Evolutionary conservation across 2,797 vertebrate species (phyloP).

Genomic region (Falco biarmicus): DNA sequence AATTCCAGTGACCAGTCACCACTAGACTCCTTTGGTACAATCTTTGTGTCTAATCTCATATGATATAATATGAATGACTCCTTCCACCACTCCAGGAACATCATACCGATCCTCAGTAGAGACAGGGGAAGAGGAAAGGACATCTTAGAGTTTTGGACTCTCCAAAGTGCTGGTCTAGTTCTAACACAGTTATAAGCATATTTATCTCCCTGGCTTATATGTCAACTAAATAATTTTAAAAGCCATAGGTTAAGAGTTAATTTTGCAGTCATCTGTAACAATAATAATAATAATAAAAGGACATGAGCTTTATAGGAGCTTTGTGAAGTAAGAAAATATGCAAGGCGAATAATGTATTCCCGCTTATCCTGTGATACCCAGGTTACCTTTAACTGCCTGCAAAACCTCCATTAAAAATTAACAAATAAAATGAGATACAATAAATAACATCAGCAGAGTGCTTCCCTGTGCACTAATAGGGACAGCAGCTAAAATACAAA

Average conservation of each 20-base stretch:
- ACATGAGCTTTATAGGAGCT: neutral
- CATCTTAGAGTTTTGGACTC: neutral
- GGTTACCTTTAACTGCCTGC: neutral
- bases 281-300: neutral
- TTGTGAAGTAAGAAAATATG: neutral
- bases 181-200: rapidly evolving
- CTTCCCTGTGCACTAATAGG: neutral
- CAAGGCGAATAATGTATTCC: no score
- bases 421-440: neutral
- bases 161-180: neutral
- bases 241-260: neutral
- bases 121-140: neutral
- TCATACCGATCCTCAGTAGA: neutral
- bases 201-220: neutral
- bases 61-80: no score
- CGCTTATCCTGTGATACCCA: neutral
- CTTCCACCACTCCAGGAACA: neutral
- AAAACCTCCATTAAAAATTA: neutral
- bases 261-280: neutral
- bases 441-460: neutral
- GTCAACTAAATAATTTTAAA: neutral
- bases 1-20: no score
- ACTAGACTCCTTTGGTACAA: neutral
- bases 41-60: no score
- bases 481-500: neutral